Evolutionary conservation across 2,113 vertebrate genomes (phyloP), one percentile per base, ranked within the genome.

Genomic region (Onychostoma macrolepis): DNA sequence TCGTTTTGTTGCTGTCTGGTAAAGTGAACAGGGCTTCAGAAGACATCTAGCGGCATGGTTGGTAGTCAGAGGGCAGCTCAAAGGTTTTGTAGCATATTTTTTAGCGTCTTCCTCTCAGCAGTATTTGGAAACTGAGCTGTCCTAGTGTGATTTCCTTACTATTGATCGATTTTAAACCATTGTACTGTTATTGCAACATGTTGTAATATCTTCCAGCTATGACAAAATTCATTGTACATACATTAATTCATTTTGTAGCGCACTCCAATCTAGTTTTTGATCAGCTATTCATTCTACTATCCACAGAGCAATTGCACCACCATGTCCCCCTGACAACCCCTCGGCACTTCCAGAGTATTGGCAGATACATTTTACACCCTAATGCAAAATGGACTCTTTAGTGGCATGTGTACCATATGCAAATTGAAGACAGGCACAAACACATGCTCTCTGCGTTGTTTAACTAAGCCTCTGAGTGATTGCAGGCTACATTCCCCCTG

Each of bases 391-490:
- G 76, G 77, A 88, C 82, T 83, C 45, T 71, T 45, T 83, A 75
- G 79, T 50, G 63, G 69, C 77, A 88, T 24, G 19, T 77, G 13
- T 50, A 45, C 78, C 53, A 6, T 43, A 26, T 82, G 48, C 24
- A 58, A 65, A 50, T 58, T 2, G 24, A 65, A 80, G 75, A 61
- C 83, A 50, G 24, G n/a, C 21, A 36, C 36, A 63, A 56, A 83
- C 56, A 87, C 79, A 76, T 53, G 24, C 2, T 79, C 56, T 82
- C 82, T 77, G 84, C 8, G 56, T 61, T 61, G 72, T 76, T 83
- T 88, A 81, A 88, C 82, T 83, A 86, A 86, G 72, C 84, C 75
- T 80, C 84, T 88, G 80, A 88, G 80, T 83, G 61, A 86, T 79
- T 78, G 84, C 84, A 72, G 80, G 28, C 87, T 86, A 75, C 81